These are phyloP conservation scores for Spea multiplicata DNA, from an alignment of 2,113 vertebrate genomes.

Conservation along the genomic window DNA sequence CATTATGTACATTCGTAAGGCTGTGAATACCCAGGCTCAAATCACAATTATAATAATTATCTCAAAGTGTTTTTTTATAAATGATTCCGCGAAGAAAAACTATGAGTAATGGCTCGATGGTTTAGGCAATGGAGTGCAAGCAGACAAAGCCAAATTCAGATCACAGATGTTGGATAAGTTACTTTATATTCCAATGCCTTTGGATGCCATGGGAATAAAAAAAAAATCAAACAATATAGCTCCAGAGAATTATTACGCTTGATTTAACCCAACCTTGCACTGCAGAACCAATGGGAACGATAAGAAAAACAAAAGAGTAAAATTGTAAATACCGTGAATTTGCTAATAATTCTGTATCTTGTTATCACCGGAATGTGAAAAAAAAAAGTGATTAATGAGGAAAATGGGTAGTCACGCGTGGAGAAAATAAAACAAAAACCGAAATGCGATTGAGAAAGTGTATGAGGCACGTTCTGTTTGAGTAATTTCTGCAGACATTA, in stretches of 20 bases:
- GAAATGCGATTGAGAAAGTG: background rate
- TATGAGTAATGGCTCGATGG: slow-evolving; percentile 27
- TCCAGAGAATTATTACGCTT: slow-evolving; percentile 25
- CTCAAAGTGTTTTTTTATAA: slow-evolving; percentile 7
- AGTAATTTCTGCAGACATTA: background rate
- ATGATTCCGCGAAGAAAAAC: slow-evolving; percentile 4
- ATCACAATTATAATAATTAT: slow-evolving; percentile 30
- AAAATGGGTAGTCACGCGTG: slow-evolving; percentile 1
- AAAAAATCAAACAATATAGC: slow-evolving; percentile 36
- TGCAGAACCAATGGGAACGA: background rate
- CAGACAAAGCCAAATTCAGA: background rate
- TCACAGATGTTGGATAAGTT: slow-evolving; percentile 36
- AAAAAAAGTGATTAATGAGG: no score
- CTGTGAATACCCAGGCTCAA: slow-evolving; percentile 11
- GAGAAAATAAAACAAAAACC: background rate
- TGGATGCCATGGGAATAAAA: slow-evolving; percentile 28
- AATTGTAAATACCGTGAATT: background rate
- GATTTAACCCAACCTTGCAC: slow-evolving; percentile 14
- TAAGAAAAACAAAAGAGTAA: background rate
- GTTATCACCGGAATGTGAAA: background rate
- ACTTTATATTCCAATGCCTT: slow-evolving; percentile 36
- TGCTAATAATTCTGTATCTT: background rate
- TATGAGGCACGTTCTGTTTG: background rate
- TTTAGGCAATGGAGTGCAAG: slow-evolving; percentile 8
- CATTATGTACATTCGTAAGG: slow-evolving; percentile 12